Evolutionary conservation across 2,888 invertebrate species (phyloP).

Genomic region (Zeuzera pyrina): DNA sequence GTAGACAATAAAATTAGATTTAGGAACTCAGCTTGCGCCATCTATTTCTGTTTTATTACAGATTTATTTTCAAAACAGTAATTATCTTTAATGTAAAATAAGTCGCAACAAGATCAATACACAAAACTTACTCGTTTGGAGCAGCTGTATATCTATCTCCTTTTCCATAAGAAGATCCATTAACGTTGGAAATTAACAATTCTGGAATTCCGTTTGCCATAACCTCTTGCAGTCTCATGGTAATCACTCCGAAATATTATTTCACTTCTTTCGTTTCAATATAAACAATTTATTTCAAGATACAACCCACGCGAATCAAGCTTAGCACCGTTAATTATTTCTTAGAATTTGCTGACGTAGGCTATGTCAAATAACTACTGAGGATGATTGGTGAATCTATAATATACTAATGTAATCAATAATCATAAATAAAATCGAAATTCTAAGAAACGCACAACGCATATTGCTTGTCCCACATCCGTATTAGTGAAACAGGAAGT

Average conservation of each 20-base stretch:
- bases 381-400: too few relatives aligned
- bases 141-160: conserved; percentile 63
- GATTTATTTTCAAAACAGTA: too few relatives aligned
- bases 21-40: too few relatives aligned
- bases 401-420: too few relatives aligned
- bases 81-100: too few relatives aligned
- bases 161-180: conserved; percentile 55
- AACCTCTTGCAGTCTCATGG: conserved; percentile 39
- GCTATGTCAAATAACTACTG: too few relatives aligned
- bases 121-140: conserved; percentile 61
- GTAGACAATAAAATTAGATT: too few relatives aligned
- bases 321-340: too few relatives aligned
- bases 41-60: too few relatives aligned
- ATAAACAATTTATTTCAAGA: conserved; percentile 16
- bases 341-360: too few relatives aligned
- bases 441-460: conserved; percentile 4
- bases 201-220: conserved; percentile 42
- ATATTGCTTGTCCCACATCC: conserved; percentile 13
- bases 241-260: too few relatives aligned
- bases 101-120: conserved; percentile 1
- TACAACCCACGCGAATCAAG: too few relatives aligned
- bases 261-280: conserved; percentile 3
- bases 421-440: conserved; percentile 14
- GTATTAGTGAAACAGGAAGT: conserved; percentile 40
- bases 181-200: conserved; percentile 22